Conservation (phyloP, 2,113 vertebrate genomes). For the Sylvietta virens region DNA sequence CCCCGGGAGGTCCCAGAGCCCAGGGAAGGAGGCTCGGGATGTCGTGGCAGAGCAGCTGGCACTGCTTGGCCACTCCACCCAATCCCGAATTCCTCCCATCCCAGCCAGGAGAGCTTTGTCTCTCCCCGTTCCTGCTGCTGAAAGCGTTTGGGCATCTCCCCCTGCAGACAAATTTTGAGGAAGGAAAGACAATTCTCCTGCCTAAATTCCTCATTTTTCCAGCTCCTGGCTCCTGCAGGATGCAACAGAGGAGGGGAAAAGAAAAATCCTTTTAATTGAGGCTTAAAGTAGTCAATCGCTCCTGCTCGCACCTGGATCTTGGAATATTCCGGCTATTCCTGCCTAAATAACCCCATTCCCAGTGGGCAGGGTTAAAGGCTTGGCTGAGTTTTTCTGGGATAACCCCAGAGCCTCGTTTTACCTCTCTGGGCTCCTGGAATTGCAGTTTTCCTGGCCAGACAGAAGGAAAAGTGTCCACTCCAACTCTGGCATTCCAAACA, state of each 20-base stretch:
- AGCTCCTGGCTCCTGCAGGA: neutral
- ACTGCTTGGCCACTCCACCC: fast-evolving
- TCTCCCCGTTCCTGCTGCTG: fast-evolving
- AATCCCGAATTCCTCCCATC: fast-evolving
- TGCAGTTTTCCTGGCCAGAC: neutral
- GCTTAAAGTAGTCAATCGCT: fast-evolving
- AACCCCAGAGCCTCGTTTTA: neutral
- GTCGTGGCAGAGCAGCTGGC: too few relatives aligned
- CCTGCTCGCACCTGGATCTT: neutral
- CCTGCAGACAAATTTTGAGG: fast-evolving
- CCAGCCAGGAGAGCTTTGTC: neutral
- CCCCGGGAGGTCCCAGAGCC: fast-evolving
- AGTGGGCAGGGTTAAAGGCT: fast-evolving
- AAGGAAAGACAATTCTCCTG: neutral
- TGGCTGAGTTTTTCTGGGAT: neutral
- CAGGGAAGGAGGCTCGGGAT: too few relatives aligned
- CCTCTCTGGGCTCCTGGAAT: neutral
- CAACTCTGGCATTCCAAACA: neutral
- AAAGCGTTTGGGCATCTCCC: fast-evolving
- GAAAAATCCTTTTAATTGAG: neutral
- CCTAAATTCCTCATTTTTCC: neutral
- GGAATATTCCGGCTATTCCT: neutral
- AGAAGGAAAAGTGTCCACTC: fast-evolving
- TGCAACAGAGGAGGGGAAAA: neutral
- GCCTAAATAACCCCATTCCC: neutral